Base-by-base conservation (phyloP, 2,888 invertebrate genomes). In the Pristionchus maxplancki region DNA sequence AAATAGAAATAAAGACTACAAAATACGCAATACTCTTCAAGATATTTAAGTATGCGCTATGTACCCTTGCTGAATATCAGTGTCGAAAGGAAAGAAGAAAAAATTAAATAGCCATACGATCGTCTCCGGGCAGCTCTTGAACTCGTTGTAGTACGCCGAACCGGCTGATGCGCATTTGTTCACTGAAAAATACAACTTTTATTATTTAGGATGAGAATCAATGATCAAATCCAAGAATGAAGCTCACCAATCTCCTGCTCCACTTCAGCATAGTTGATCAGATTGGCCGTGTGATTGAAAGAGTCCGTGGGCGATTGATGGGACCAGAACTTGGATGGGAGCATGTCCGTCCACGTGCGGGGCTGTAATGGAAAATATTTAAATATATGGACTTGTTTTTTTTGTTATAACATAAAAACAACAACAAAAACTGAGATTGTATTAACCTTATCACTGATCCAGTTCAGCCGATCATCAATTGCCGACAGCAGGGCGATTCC, bases 391-490 rank as follows among this genome's bases (percentile, higher is more conserved):
- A n/a, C n/a, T n/a, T n/a, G n/a, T n/a, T n/a, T n/a, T n/a, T n/a
- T n/a, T n/a, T n/a, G n/a, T n/a, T n/a, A n/a, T n/a, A n/a, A n/a
- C n/a, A n/a, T n/a, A n/a, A n/a, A n/a, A n/a, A n/a, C n/a, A n/a
- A n/a, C n/a, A n/a, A n/a, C n/a, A n/a, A n/a, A 48, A 48, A 48
- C 6, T 48, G 48, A 48, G 48, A n/a, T n/a, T n/a, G n/a, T n/a
- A n/a, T n/a, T n/a, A n/a, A 84, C 84, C 62, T 84, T 84, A 62
- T 62, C 62, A 58, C 48, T 62, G 84, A 84, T 84, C 64, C 89
- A 89, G 67, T 90, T 92, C 34, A 91, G 88, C 15, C 91, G 44
- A 71, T 92, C 92, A 85, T 92, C 91, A 40, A 91, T 90, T 0
- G 91, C 91, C 91, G 88, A 58, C 88, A 91, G 37, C 88, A 89